phyloP scores from a whole-genome alignment of 2,888 invertebrate species.

The Sinentomon sp. region DNA sequence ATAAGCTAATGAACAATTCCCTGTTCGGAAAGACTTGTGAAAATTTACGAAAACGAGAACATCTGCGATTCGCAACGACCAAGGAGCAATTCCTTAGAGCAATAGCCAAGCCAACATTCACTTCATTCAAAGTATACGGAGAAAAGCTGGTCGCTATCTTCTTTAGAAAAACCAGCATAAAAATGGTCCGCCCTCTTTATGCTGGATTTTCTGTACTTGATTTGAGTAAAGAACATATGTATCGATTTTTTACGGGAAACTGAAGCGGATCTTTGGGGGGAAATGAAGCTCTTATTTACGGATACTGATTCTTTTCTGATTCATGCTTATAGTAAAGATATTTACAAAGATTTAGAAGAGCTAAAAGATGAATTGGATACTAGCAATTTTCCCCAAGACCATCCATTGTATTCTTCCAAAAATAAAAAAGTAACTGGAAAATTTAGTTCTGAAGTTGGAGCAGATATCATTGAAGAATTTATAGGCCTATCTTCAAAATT shows the following conservation, averaged over 20 bases:
- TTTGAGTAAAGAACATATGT: conserved; percentile 2
- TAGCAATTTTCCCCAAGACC: conserved; percentile 1
- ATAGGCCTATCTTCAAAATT: no score
- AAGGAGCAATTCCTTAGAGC: neutral
- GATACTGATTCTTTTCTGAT: conserved; percentile 8
- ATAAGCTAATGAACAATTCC: no score
- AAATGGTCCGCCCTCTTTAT: neutral
- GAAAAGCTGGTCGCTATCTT: neutral
- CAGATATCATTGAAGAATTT: no score
- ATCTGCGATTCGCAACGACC: neutral
- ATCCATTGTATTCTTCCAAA: neutral
- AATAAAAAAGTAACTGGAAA: neutral
- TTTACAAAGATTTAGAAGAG: conserved; percentile 1
- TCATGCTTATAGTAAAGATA: conserved; percentile 1
- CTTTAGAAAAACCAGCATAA: neutral
- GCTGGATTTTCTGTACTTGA: conserved; percentile 2
- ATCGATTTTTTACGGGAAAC: conserved; percentile 4
- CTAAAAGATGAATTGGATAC: conserved; percentile 3
- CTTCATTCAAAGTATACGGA: no score
- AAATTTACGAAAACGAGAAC: neutral
- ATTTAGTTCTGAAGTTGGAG: no score
- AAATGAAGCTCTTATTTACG: neutral
- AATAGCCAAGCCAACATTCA: no score
- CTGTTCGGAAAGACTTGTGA: conserved; percentile 1
- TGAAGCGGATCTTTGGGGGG: neutral